Conservation (phyloP, 2,888 invertebrate genomes). For the Brachycybe producta region DNA sequence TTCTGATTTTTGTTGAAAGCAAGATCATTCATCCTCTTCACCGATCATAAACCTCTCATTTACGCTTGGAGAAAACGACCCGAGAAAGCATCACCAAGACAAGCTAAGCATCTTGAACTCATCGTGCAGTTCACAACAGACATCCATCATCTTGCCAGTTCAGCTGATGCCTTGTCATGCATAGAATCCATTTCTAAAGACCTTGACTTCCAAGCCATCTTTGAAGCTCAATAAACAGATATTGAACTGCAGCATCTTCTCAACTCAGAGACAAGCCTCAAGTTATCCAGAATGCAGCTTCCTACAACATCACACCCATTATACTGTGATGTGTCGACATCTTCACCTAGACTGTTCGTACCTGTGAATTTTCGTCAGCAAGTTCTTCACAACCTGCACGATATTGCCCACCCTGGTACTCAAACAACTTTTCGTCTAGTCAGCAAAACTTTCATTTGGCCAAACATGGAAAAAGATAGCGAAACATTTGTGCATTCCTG, state of each 20-base stretch:
- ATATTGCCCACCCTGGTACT: background rate
- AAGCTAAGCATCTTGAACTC: slow-evolving; percentile 28
- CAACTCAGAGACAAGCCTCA: background rate
- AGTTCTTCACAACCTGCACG: background rate
- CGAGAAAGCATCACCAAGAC: slow-evolving; percentile 29
- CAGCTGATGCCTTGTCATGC: too few species aligned
- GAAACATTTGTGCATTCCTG: background rate
- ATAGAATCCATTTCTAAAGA: background rate
- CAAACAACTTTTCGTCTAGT: background rate
- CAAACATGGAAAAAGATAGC: background rate
- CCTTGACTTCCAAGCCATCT: background rate
- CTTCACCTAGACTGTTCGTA: background rate
- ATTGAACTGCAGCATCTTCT: background rate
- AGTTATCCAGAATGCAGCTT: background rate
- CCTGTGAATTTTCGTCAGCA: background rate
- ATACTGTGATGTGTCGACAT: slow-evolving; percentile 3
- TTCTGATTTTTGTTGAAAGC: slow-evolving; percentile 27
- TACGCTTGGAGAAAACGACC: slow-evolving; percentile 28
- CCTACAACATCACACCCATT: background rate
- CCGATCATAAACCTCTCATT: slow-evolving; percentile 24
- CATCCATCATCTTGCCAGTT: slow-evolving; percentile 29
- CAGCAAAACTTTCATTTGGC: background rate
- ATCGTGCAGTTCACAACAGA: slow-evolving; percentile 31
- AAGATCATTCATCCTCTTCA: slow-evolving; percentile 27
- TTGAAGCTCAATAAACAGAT: background rate